Conservation (phyloP, 1,140 invertebrate species). For the Macrostomum lignano region DNA sequence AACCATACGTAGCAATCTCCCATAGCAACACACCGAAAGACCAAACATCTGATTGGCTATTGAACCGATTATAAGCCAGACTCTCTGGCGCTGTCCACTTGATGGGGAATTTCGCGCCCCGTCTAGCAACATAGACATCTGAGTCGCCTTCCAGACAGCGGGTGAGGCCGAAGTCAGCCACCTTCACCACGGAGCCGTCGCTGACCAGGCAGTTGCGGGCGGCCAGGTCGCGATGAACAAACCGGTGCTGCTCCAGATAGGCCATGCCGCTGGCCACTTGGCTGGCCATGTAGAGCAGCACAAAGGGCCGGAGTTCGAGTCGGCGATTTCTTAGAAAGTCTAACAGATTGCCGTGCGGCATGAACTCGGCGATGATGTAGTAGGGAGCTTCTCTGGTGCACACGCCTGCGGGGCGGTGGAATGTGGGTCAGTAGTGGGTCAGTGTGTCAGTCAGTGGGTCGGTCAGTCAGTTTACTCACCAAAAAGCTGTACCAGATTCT, state of each 20-base stretch:
- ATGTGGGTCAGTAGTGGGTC: too few relatives aligned
- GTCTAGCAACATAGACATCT: conserved; percentile 85
- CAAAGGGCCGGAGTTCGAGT: conserved; percentile 52
- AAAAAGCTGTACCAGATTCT: conserved; percentile 75
- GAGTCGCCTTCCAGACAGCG: conserved; percentile 71
- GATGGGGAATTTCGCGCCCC: conserved; percentile 90
- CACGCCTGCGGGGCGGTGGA: conserved; percentile 48
- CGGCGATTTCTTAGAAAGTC: conserved; percentile 71
- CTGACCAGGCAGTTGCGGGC: conserved; percentile 89
- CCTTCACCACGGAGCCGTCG: conserved; percentile 62
- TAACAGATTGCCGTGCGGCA: conserved; percentile 82
- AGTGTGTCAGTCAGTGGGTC: too few relatives aligned
- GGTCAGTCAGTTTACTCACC: conserved; percentile 32
- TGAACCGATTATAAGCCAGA: conserved; percentile 91
- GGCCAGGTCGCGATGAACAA: conserved; percentile 90
- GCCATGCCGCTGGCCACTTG: conserved; percentile 95
- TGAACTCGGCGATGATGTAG: conserved; percentile 97
- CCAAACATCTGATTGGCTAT: conserved; percentile 50
- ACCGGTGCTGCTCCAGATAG: conserved; percentile 72
- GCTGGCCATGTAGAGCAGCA: conserved; percentile 90
- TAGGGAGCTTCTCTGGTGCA: conserved; percentile 90
- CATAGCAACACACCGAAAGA: conserved; percentile 82
- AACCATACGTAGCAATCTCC: conserved; percentile 96
- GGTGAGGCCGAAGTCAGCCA: conserved; percentile 86
- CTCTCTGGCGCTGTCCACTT: conserved; percentile 99